A percentile compares a stretch with the other conserved stretches of the same genome.
Evolutionary conservation across 2,797 vertebrate species (phyloP).

Genomic region (Syngnathus rostellatus): DNA sequence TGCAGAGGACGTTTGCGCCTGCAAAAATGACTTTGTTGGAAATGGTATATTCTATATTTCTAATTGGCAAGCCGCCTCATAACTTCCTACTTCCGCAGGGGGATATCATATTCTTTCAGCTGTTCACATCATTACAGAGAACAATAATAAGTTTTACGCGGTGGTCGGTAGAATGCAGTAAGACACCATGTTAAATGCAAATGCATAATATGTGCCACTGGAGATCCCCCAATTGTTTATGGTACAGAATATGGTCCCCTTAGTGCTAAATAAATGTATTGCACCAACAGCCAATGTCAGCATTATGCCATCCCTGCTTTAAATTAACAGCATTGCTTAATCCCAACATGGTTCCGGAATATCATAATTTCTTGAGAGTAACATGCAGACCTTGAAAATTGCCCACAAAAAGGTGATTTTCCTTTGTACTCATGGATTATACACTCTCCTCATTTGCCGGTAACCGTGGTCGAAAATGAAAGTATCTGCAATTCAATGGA

Average conservation of each 20-base stretch:
- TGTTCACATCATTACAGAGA: conserved; percentile 14
- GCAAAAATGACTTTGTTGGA: background rate
- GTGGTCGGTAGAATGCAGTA: background rate
- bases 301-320: background rate
- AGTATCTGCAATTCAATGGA: background rate
- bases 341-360: background rate
- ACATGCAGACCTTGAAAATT: too few species aligned
- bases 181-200: background rate
- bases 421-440: too few species aligned
- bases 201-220: background rate
- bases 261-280: background rate
- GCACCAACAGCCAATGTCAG: background rate
- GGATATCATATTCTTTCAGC: conserved; percentile 41
- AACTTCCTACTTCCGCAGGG: conserved; percentile 15
- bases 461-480: too few species aligned
- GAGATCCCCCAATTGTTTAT: background rate
- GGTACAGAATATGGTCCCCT: background rate
- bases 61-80: conserved; percentile 25
- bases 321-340: background rate
- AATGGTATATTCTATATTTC: conserved; percentile 9
- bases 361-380: background rate
- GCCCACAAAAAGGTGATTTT: too few species aligned
- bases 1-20: background rate
- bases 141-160: background rate
- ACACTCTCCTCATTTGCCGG: too few species aligned